Evolutionary conservation across 2,797 vertebrate species (phyloP).

Genomic region (Rhincodon typus): DNA sequence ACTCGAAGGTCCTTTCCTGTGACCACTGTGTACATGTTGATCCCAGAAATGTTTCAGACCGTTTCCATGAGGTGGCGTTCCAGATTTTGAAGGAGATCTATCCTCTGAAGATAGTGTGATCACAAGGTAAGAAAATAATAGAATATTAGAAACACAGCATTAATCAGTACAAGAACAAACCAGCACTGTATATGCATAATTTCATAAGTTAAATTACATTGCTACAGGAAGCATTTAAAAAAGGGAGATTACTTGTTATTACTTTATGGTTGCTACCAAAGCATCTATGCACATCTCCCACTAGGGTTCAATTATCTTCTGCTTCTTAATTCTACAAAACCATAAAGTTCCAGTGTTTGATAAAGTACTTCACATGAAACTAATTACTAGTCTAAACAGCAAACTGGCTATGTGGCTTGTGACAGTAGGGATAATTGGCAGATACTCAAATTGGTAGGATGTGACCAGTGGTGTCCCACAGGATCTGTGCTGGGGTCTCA

Average conservation of each 20-base stretch:
- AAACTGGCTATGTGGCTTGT: background rate
- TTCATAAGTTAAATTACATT: background rate
- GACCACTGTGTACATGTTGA: conserved; percentile 68
- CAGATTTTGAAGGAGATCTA: conserved; percentile 57
- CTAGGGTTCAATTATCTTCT: background rate
- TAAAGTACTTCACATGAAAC: background rate
- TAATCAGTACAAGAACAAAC: background rate
- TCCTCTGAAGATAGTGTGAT: conserved; percentile 45
- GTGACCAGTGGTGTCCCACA: background rate
- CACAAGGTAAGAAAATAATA: background rate
- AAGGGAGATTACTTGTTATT: background rate
- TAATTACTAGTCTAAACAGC: too few relatives aligned
- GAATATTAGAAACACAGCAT: background rate
- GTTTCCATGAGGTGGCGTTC: conserved; percentile 61
- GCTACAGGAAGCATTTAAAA: background rate
- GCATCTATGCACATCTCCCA: background rate
- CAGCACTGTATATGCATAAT: background rate
- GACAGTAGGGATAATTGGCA: background rate
- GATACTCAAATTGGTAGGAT: background rate
- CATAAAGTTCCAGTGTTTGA: background rate
- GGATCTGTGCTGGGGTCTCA: background rate
- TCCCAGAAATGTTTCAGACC: conserved; percentile 65
- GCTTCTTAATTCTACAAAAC: background rate
- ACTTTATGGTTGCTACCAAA: background rate
- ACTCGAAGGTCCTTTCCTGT: conserved; percentile 71